These are phyloP conservation scores for Calidris pugnax DNA, from an alignment of 2,113 vertebrate genomes.

Conservation along the genomic window DNA sequence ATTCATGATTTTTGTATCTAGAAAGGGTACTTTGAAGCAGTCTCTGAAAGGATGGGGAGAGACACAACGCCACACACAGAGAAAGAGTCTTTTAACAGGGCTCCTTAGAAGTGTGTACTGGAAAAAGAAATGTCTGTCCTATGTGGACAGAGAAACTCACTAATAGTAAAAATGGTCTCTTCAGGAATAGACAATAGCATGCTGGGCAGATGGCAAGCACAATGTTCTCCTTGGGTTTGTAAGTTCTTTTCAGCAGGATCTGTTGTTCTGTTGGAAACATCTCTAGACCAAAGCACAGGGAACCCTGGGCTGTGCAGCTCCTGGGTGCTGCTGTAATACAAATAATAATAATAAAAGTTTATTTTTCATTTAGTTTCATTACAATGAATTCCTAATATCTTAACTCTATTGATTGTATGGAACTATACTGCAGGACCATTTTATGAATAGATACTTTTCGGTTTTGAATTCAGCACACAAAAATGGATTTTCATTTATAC, in stretches of 20 bases:
- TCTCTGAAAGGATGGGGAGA: neutral
- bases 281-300: neutral
- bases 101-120: neutral
- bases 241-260: neutral
- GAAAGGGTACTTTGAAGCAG: neutral
- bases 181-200: neutral
- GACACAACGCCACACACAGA: neutral
- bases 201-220: neutral
- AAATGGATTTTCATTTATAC: slow-evolving; percentile 15
- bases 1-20: neutral
- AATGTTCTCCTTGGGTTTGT: neutral
- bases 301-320: neutral
- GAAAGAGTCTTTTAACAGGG: neutral
- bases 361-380: neutral
- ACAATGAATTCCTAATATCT: neutral
- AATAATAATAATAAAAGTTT: neutral
- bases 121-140: neutral
- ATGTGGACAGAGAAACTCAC: neutral
- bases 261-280: neutral
- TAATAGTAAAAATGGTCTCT: neutral
- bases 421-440: neutral
- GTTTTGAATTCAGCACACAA: neutral
- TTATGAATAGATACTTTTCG: neutral
- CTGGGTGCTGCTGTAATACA: neutral
- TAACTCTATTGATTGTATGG: neutral